These are phyloP conservation scores for Anastatus disparis DNA, from an alignment of 1,140 invertebrate species.

Conservation along the genomic window DNA sequence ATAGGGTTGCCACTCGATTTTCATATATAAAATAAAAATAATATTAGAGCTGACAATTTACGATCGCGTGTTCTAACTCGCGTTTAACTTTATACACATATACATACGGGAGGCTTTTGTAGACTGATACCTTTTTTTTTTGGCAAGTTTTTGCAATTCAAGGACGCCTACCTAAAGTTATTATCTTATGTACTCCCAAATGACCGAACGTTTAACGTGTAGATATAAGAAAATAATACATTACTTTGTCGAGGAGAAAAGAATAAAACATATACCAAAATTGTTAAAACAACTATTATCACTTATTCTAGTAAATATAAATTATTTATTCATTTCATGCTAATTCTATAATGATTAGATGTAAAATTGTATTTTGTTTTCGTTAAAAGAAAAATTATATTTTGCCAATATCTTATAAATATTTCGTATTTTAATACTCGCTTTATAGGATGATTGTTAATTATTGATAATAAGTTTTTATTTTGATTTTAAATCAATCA, in stretches of 20 bases:
- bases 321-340: no score
- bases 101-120: no score
- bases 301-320: not conserved
- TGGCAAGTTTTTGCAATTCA: not conserved
- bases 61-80: not conserved
- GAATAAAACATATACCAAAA: not conserved
- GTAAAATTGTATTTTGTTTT: no score
- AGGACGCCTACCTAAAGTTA: not conserved
- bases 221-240: not conserved
- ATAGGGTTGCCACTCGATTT: slow-evolving; percentile 2
- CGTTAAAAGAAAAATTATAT: no score
- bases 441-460: no score
- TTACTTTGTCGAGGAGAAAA: not conserved
- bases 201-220: not conserved
- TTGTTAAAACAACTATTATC: not conserved
- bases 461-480: no score
- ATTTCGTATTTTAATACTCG: no score
- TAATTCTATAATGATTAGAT: no score
- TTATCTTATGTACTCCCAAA: not conserved
- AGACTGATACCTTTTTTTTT: not conserved
- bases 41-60: slow-evolving; percentile 21
- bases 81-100: no score
- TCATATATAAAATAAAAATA: slow-evolving; percentile 17
- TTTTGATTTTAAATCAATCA: no score
- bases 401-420: no score